Base-by-base conservation (phyloP, 2,113 vertebrate genomes). In the Hippocampus guttulatus region DNA sequence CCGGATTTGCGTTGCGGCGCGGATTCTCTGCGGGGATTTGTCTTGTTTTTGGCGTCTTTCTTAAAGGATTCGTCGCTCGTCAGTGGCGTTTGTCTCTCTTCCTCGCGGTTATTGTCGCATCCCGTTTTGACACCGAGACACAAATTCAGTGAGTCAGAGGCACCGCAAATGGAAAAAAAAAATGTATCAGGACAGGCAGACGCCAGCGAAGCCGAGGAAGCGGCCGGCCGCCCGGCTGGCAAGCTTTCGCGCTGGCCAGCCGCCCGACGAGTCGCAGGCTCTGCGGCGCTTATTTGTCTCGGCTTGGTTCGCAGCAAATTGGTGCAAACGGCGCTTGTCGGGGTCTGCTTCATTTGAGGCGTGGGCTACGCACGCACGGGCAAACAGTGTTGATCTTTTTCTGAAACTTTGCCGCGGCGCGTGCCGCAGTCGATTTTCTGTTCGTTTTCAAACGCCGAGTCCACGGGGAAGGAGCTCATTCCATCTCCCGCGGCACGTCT, bases 221-320 rank as follows among this genome's bases (percentile, higher is more conserved):
- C 27, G 25, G 58, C 58, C 6, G 58, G 27, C 16, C 27, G 80
- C 15, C 15, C 18, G 15, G 58, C 9, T 18, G 27, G 57, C 27
- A 8, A 33, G 27, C 58, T 20, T 61, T 33, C 20, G 68, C 27
- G 71, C 57, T 89, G 88, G 89, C 85, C 10, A 41, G 61, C 73
- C 63, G 85, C 90, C 87, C 86, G 80, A 20, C 72, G 72, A 78
- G 67, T 77, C 74, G 57, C 76, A 69, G 58, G 82, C 84, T 83
- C 81, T 70, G 84, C 78, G 77, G 83, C 72, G 66, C 83, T 85
- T 84, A 87, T 88, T 90, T 89, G 85, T 88, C 77, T 89, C 80
- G 61, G 77, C 73, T 77, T 89, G 78, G 67, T 87, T 89, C 75
- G 69, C 73, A 84, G 86, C 81, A 88, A 90, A 89, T 90, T 90